phyloP scores from a whole-genome alignment of 2,888 invertebrate species.

The Acleris laterana region DNA sequence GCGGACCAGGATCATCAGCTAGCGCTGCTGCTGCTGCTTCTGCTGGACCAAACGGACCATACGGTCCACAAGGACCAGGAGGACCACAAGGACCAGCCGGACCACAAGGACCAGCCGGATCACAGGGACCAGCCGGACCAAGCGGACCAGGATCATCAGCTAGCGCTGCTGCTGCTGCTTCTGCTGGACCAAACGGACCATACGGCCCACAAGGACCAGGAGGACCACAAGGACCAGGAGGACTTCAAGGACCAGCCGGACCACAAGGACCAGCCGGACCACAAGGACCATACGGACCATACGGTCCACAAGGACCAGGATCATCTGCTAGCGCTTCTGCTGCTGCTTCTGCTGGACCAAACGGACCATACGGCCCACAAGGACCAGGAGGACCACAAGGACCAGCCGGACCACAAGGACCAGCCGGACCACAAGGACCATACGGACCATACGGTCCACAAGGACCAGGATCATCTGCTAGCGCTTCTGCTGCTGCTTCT shows the following conservation, averaged over 20 bases:
- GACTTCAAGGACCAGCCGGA: slow-evolving; percentile 7
- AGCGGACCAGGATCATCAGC: slow-evolving; percentile 28
- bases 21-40: slow-evolving; percentile 11
- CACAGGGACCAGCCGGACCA: slow-evolving; percentile 23
- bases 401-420: too few species aligned
- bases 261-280: slow-evolving; percentile 6
- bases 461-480: background rate
- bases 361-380: too few species aligned
- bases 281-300: background rate
- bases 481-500: too few species aligned
- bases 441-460: slow-evolving; percentile 1
- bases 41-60: too few species aligned
- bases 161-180: slow-evolving; percentile 34
- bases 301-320: background rate
- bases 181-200: slow-evolving; percentile 29
- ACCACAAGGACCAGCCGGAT: slow-evolving; percentile 15
- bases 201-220: slow-evolving; percentile 10
- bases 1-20: slow-evolving; percentile 4
- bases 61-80: too few species aligned
- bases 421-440: too few species aligned
- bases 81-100: slow-evolving; percentile 6
- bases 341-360: too few species aligned
- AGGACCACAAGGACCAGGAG: slow-evolving; percentile 2
- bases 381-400: too few species aligned
- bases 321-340: too few species aligned